Percentiles rank a stretch among this genome's conserved stretches.
These are phyloP conservation scores for Drosophila melanogaster DNA, from an alignment of 1,140 invertebrate species.

Conservation along the genomic window Release_6_plus_ISO1_MT NT_037436.4:7539001-7539500, in stretches of 20 bases:
- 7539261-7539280: slow-evolving; percentile 86
- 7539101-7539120: slow-evolving; percentile 37
- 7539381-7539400: slow-evolving; percentile 25
- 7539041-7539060: not conserved
- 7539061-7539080: not conserved
- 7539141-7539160: slow-evolving; percentile 87
- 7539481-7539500: slow-evolving; percentile 18
- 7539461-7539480: slow-evolving; percentile 18
- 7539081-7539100: not conserved
- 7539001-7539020: no score
- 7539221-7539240: slow-evolving; percentile 85
- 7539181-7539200: slow-evolving; percentile 87
- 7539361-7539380: not conserved
- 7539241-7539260: slow-evolving; percentile 62
- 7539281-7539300: slow-evolving; percentile 65
- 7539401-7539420: slow-evolving; percentile 39
- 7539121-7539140: slow-evolving; percentile 43
- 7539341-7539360: slow-evolving; percentile 38
- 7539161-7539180: slow-evolving; percentile 86
- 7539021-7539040: no score
- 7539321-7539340: slow-evolving; percentile 9
- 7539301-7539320: slow-evolving; percentile 27
- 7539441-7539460: slow-evolving; percentile 36
- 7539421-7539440: slow-evolving; percentile 16
- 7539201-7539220: slow-evolving; percentile 66